Base-by-base conservation (phyloP, 2,797 vertebrate species). In the Gymnoscopelus microlampas region DNA sequence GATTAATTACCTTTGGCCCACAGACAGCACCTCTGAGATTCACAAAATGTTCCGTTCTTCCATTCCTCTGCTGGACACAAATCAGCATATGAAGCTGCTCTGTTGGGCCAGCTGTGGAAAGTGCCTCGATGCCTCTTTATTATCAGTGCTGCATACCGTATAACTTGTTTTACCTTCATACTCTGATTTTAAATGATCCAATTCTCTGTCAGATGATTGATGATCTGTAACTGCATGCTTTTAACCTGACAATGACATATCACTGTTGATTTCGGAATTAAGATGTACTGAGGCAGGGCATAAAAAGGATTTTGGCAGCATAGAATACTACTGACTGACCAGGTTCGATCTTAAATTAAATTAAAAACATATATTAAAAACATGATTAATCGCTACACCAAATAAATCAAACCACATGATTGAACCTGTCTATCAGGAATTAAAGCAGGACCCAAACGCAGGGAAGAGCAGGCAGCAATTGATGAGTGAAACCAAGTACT, bases 1-100 rank as follows among this genome's bases (percentile, higher is more conserved):
- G 76, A 85, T 78, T 73, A 44, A 74, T 85, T 62, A 35, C 8
- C 44, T 70, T 65, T 14, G n/a, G 26, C 12, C 7, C 8, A 44
- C 55, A 64, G 39, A 51, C 69, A 67, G 1, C 51, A 60, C 48
- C 47, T 55, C 66, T 15, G n/a, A 74, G 23, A 15, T 23, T 10
- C 26, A 72, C 35, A 12, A 68, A 78, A 71, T 0, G 15, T 14
- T 19, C 57, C 23, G 9, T 63, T 50, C 57, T 63, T 50, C 57
- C 32, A 10, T 63, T 50, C n/a, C 54, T 58, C 50, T 19, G 35
- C 50, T 69, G 14, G 60, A 80, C 69, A 50, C 24, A 4, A 50
- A 35, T 29, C 39, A 3, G 14, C 44, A 24, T 24, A 44, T 29
- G 50, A 44, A 44, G 39, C 39, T 10, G 44, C 64, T 9, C 5